Evolutionary conservation across 2,888 invertebrate genomes (phyloP).

Genomic region (Ecliptopera silaceata): DNA sequence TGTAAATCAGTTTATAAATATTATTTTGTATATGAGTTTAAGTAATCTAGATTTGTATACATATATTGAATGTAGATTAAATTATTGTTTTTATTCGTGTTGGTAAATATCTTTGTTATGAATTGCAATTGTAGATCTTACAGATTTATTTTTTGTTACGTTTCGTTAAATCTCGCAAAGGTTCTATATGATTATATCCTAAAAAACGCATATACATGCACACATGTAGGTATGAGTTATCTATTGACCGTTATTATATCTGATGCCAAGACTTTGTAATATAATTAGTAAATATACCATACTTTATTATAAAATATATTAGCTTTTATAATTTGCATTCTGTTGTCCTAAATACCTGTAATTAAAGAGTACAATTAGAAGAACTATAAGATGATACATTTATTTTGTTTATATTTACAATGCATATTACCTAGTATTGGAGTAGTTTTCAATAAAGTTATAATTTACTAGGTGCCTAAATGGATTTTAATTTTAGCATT

Average conservation of each 20-base stretch:
- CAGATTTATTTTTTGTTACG: constrained; percentile 28
- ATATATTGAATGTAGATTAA: constrained; percentile 19
- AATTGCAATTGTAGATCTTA: neutral
- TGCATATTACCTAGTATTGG: constrained; percentile 38
- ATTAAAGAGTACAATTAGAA: constrained; percentile 69
- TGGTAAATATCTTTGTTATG: constrained; percentile 22
- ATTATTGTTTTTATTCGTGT: constrained; percentile 11
- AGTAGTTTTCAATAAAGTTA: constrained; percentile 18
- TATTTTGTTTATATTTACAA: constrained; percentile 48
- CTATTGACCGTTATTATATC: constrained; percentile 9
- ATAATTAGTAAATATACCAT: constrained; percentile 11
- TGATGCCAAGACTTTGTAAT: constrained; percentile 23
- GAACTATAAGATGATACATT: constrained; percentile 50
- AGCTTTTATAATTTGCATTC: constrained; percentile 25
- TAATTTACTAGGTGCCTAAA: constrained; percentile 18
- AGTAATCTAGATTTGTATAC: constrained; percentile 36
- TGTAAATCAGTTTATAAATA: constrained; percentile 50
- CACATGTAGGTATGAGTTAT: constrained; percentile 1
- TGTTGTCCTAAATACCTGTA: constrained; percentile 38
- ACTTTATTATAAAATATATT: constrained; percentile 24
- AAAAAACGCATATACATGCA: neutral
- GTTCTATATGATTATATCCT: constrained; percentile 13
- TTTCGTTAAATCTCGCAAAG: constrained; percentile 9
- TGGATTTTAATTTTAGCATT: constrained; percentile 19
- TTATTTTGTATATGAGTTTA: constrained; percentile 47